Conservation (phyloP, 2,888 invertebrate genomes). For the Agrochola lota region DNA sequence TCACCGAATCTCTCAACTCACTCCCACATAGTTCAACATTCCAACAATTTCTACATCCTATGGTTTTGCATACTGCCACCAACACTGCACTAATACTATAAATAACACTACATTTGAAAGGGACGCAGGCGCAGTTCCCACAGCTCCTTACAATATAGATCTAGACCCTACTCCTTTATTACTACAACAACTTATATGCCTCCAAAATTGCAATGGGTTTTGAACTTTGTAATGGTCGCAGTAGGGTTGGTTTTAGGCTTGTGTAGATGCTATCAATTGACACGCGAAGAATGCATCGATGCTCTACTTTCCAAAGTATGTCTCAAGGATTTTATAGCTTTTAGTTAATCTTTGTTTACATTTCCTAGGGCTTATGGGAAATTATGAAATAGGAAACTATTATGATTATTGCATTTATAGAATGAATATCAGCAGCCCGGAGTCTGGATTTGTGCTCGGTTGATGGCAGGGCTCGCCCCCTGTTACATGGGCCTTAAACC, state of each 20-base stretch:
- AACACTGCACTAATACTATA: conserved; percentile 66
- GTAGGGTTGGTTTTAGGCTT: conserved; percentile 54
- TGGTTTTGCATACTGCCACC: conserved; percentile 64
- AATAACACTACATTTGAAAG: conserved; percentile 83
- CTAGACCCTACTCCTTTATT: conserved; percentile 59
- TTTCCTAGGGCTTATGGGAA: conserved; percentile 21
- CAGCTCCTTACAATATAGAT: conserved; percentile 77
- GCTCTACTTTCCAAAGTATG: conserved; percentile 81
- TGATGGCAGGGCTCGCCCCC: too few relatives aligned
- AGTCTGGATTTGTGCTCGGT: too few relatives aligned
- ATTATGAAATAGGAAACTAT: neutral
- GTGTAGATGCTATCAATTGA: conserved; percentile 66
- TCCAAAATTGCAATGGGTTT: conserved; percentile 16
- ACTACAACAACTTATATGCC: conserved; percentile 59
- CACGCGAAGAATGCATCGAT: conserved; percentile 80
- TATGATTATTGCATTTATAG: neutral
- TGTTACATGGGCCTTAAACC: too few relatives aligned
- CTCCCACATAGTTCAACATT: conserved; percentile 60
- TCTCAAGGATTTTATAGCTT: conserved; percentile 75
- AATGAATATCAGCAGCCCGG: neutral
- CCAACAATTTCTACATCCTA: conserved; percentile 66
- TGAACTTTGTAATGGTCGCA: conserved; percentile 21
- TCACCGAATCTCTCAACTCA: conserved; percentile 43
- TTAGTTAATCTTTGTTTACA: conserved; percentile 51
- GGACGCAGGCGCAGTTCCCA: conserved; percentile 83